Base-by-base conservation (phyloP, 2,888 invertebrate genomes). In the Orthonevra nobilis region DNA sequence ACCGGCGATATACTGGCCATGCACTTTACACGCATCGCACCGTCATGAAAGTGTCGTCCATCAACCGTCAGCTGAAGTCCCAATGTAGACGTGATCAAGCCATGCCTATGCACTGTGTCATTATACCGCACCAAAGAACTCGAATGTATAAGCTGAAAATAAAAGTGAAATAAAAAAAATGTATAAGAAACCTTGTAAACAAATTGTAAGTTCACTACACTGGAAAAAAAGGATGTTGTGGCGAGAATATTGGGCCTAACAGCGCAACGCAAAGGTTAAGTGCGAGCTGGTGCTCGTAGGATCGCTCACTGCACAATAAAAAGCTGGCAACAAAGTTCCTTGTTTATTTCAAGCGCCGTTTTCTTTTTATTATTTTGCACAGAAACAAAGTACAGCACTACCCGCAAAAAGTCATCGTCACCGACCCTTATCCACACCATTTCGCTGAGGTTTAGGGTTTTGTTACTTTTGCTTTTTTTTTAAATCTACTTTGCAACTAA, bases 11-110 rank as follows among this genome's bases (percentile, higher is more conserved):
- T 89, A 74, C 90, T 91, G 20, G 92, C 92, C 61, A 92, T 89
- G 84, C 92, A 92, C 83, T 92, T 91, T 50, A 92, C 91, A 82
- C 90, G 90, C 91, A 92, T 92, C 48, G 90, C 90, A 56, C 92
- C 92, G 3, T 90, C 90, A 58, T 89, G 88, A 85, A 92, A 92
- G 84, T 92, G 91, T 10, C 90, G 89, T 48, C 89, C 89, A 84
- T 90, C 89, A 61, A 92, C 89, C 50, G 88, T 89, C 85, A 92
- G 89, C 75, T 90, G 89, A 34, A 92, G 88, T 36, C 92, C 92
- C 66, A 92, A 86, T 10, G 90, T 90, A 38, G 91, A 90, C 66
- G 92, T 91, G 83, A 91, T 89, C 83, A 92, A 87, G 36, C 92
- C 92, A 84, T 91, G 91, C 34, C 88, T 87, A 87, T 92, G 91